Evolutionary conservation across 2,797 vertebrate genomes (phyloP), one percentile per base, ranked within the genome.

Genomic region (Muscicapa striata): DNA sequence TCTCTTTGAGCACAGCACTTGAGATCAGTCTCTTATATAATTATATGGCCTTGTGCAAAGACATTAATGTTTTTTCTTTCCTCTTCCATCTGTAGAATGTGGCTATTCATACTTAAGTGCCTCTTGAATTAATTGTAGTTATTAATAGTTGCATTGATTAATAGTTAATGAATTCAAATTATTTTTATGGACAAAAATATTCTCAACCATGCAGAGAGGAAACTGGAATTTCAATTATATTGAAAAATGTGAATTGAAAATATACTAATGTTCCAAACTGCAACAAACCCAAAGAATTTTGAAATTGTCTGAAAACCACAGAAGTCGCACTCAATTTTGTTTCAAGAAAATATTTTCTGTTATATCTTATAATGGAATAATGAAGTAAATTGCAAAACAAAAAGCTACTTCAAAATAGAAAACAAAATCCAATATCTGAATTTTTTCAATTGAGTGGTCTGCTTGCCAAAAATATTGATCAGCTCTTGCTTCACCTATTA

Each of bases 61-160:
- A 72, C 43, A 77, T 63, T 36, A 48, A 76, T 36, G 30, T 17
- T 86, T 93, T 84, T 93, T 79, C 66, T 75, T 87, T 70, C 40
- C n/a, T 89, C 32, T 84, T 78, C 63, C 40, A 85, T 91, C 66
- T 91, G 52, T 84, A 72, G 75, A 90, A 93, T 66, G 40, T 40
- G 63, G 46, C 52, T 89, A 93, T 87, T 94, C 90, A 93, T 82
- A 87, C 62, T 61, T 83, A 85, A 89, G 72, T 75, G 54, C 43
- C 84, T 95, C 91, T 87, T 85, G 23, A 64, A 93, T 83, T 96
- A 94, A 93, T 11, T 84, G 82, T 45, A 93, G 80, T 91, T 95
- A 94, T 91, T 91, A 94, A 96, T 90, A 94, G 94, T 73, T 84
- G 40, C 69, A 81, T 75, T 77, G 61, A 94, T 95, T 80, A 94